Evolutionary conservation across 2,888 invertebrate genomes (phyloP).

Genomic region (Diarsia rubi): DNA sequence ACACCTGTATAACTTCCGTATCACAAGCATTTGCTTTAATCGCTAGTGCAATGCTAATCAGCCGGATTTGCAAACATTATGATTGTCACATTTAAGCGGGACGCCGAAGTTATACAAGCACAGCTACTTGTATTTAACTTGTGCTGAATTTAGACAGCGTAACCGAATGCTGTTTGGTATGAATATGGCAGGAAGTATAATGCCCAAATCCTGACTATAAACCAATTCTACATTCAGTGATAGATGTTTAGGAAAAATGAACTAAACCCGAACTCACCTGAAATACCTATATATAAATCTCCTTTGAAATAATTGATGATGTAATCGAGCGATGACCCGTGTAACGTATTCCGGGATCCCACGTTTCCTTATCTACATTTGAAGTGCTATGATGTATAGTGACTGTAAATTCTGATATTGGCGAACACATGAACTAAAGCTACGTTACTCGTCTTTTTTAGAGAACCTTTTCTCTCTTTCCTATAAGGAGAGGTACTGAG

Average conservation of each 20-base stretch:
- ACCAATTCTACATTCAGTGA: not conserved
- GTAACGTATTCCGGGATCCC: slow-evolving; percentile 1
- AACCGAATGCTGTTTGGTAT: not conserved
- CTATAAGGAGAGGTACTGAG: not conserved
- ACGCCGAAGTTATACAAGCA: not conserved
- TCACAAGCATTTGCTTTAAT: slow-evolving; percentile 48
- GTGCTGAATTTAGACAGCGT: not conserved
- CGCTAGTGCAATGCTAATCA: slow-evolving; percentile 17
- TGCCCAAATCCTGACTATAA: not conserved
- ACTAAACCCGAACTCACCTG: not conserved
- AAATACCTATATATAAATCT: not conserved
- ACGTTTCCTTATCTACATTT: not conserved
- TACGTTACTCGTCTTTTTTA: not conserved
- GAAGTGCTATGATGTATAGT: slow-evolving; percentile 7
- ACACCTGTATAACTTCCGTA: slow-evolving; percentile 39
- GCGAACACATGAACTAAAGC: not conserved
- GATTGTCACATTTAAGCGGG: not conserved
- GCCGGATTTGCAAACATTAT: slow-evolving; percentile 27
- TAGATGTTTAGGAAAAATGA: not conserved
- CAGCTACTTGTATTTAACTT: not conserved
- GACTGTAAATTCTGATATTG: not conserved
- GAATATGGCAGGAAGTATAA: not conserved
- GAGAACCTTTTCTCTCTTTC: no score
- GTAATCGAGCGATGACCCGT: not conserved
- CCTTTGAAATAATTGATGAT: not conserved